Base-by-base conservation (phyloP, 2,113 vertebrate species). In the Motacilla alba region DNA sequence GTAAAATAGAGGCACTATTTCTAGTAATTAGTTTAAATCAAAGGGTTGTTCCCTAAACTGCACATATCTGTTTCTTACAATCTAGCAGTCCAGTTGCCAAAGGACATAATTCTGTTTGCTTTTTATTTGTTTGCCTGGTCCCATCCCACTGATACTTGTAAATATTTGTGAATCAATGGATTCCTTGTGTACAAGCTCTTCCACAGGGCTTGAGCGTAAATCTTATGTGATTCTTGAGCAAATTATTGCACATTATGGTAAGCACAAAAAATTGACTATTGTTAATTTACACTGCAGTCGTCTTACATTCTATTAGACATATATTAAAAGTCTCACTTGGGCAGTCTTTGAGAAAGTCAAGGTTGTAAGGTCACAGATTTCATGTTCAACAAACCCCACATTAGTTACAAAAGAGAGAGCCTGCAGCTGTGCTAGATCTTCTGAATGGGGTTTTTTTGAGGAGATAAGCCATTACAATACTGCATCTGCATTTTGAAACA, bases 361-460 rank as follows among this genome's bases (percentile, higher is more conserved):
- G 72, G 66, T 92, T 94, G 56, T 95, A 83, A 95, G 85, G 88
- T 95, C 95, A 95, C 76, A 55, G 20, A 82, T 93, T 93, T 85
- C 37, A 5, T 87, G 91, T 97, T 90, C 85, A 83, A 91, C 95
- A 95, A 94, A 95, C n/a, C 31, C 50, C 64, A 19, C 22, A 55
- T 60, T 84, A 90, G 37, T 94, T 74, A 87, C 46, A 69, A 24
- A 69, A 70, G 79, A 90, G 81, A 89, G 30, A 64, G 78, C 30
- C 75, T 86, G 23, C 81, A 81, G 64, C 59, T 95, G 28, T 84
- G 73, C 35, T 49, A 13, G 83, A 47, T 78, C 44, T 96, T 94
- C 20, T 30, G 28, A 33, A 4, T 56, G 7, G 5, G 1, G 7
- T 55, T 64, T 73, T 58, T 60, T 67, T 67, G 26, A 64, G 52